Evolutionary conservation across 2,888 invertebrate genomes (phyloP), one percentile per base, ranked within the genome.

Genomic region (Hirtodrosophila cameraria): DNA sequence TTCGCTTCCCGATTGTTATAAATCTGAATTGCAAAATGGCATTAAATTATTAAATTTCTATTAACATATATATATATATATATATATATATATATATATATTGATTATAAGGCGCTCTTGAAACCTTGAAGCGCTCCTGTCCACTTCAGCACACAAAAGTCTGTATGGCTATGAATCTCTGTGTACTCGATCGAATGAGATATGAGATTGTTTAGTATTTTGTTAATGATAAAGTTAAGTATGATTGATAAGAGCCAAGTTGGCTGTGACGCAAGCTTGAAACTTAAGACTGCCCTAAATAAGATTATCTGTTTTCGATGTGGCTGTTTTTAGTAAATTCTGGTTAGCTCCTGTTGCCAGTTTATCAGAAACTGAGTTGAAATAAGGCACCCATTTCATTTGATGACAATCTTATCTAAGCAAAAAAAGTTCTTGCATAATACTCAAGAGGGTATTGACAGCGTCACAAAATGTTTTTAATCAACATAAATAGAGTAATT

Each of bases 201-300:
- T 64, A 57, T 36, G 55, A n/a, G 36, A 49, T 38, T 35, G 16
- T 27, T 35, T 50, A 55, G 6, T 35, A 35, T 42, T 63, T 23
- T n/a, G 5, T 12, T 45, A 25, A 36, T 45, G 58, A 46, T 64
- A 58, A 64, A 25, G 35, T 18, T 27, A 5, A 23, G 23, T 23
- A 48, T 25, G 25, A 8, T 16, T 15, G 64, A 69, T 53, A 68
- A 69, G 48, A 43, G 23, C 28, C 12, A 35, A 38, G 28, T 30
- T 25, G 42, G 13, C 11, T 50, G 45, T 75, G 75, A 75, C 74
- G 74, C 71, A 75, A 68, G n/a, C 52, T 3, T 33, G 25, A 39
- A 27, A 30, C 45, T 31, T 42, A 15, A 25, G 16, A 23, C n/a
- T 33, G 45, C 15, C 20, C 11, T 27, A 33, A 52, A 28, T 49